Percentiles rank a stretch among this genome's conserved stretches.
Evolutionary conservation across 2,113 vertebrate genomes (phyloP).

Genomic region (Arothron firmamentum): DNA sequence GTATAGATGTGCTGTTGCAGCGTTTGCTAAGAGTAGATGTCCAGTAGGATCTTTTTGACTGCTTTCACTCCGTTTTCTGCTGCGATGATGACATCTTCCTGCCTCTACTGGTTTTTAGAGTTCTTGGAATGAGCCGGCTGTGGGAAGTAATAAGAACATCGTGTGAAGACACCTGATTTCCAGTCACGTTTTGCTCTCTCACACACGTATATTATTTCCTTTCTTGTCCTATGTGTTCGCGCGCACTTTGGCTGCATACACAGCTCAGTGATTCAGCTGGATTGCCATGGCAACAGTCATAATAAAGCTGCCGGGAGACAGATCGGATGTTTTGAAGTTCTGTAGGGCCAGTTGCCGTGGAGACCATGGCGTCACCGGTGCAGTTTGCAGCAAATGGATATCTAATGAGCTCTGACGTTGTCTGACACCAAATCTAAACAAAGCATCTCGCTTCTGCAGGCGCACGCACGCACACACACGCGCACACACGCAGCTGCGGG

Average conservation of each 20-base stretch:
- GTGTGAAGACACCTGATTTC: no score
- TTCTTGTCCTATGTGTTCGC: constrained; percentile 4
- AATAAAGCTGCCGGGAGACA: constrained; percentile 54
- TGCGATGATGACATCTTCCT: no score
- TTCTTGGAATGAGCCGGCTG: no score
- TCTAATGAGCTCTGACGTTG: constrained; percentile 56
- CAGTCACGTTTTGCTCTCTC: not conserved
- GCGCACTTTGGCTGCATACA: not conserved
- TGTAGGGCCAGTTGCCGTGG: constrained; percentile 64
- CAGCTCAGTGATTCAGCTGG: constrained; percentile 8
- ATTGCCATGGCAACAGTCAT: constrained; percentile 66
- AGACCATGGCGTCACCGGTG: constrained; percentile 42
- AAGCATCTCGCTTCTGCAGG: constrained; percentile 23
- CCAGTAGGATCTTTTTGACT: no score
- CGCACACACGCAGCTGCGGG: constrained; percentile 3
- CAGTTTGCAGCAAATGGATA: constrained; percentile 22
- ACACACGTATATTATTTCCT: not conserved
- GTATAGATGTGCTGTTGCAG: no score
- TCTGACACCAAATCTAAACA: constrained; percentile 52
- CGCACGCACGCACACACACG: constrained; percentile 2
- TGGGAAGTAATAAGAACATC: no score
- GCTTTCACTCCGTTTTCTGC: no score
- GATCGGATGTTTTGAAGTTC: constrained; percentile 51
- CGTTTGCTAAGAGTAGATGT: no score
- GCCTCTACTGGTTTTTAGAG: not conserved